Conservation (phyloP, 1,140 invertebrate species). For the Mesaphorura yosii region DNA sequence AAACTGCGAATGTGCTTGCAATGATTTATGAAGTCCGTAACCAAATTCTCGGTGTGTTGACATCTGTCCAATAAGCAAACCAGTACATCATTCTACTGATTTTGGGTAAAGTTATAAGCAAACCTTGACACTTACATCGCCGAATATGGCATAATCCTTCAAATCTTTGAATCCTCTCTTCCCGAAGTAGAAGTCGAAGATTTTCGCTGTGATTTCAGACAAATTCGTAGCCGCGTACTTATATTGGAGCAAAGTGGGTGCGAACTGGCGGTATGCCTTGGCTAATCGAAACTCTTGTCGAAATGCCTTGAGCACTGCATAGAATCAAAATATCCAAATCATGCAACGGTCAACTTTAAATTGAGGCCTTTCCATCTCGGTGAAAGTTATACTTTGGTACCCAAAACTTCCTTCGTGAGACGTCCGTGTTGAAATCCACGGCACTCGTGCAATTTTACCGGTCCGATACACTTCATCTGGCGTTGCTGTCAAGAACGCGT, state of each 20-base stretch:
- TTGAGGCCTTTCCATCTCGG: no score
- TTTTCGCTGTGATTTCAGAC: slow-evolving; percentile 2
- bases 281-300: slow-evolving; percentile 1
- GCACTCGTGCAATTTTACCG: slow-evolving; percentile 9
- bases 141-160: not conserved
- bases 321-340: not conserved
- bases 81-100: not conserved
- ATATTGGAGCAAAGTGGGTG: slow-evolving; percentile 7
- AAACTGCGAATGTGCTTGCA: slow-evolving; percentile 23
- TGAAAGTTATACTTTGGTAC: no score
- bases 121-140: not conserved
- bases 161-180: not conserved
- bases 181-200: slow-evolving; percentile 10
- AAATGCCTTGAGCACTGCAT: slow-evolving; percentile 4
- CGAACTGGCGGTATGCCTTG: slow-evolving; percentile 1
- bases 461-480: slow-evolving; percentile 11
- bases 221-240: not conserved
- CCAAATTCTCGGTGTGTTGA: slow-evolving; percentile 15
- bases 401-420: slow-evolving; percentile 7
- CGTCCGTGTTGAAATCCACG: slow-evolving; percentile 13
- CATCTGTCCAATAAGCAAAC: slow-evolving; percentile 2
- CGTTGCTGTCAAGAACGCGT: slow-evolving; percentile 9
- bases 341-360: not conserved
- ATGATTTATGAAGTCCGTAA: slow-evolving; percentile 18
- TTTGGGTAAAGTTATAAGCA: not conserved